A percentile compares a stretch with the other conserved stretches of the same genome.
phyloP scores from a whole-genome alignment of 2,113 vertebrate genomes.

The Girardinichthys multiradiatus region DNA sequence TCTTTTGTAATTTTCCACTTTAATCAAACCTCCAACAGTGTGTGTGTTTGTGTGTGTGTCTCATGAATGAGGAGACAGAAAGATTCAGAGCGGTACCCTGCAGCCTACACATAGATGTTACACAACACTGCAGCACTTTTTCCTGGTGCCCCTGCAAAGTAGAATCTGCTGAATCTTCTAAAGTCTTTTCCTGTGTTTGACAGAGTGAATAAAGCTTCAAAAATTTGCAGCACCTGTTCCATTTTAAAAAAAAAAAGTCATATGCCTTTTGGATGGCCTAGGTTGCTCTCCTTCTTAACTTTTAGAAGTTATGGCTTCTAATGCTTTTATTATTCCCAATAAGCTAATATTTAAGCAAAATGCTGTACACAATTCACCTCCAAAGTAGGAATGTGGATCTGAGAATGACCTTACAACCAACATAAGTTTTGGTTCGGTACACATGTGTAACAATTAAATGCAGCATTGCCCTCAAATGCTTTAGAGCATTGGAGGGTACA shows the following conservation, averaged over 20 bases:
- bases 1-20: constrained; percentile 16
- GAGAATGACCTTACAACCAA: not conserved
- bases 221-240: not conserved
- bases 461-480: too few relatives aligned
- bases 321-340: not conserved
- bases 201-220: not conserved
- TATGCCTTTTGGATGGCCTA: not conserved
- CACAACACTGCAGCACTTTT: constrained; percentile 59
- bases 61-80: constrained; percentile 39
- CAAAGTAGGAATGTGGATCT: not conserved
- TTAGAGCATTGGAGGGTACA: too few relatives aligned
- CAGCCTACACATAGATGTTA: constrained; percentile 42
- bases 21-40: constrained; percentile 16
- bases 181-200: too few relatives aligned
- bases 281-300: not conserved
- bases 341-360: not conserved
- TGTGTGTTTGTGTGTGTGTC: not conserved
- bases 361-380: not conserved
- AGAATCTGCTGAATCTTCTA: not conserved
- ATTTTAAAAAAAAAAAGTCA: too few relatives aligned
- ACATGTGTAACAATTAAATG: too few relatives aligned
- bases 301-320: not conserved
- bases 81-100: constrained; percentile 34
- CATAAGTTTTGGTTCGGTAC: not conserved
- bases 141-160: constrained; percentile 11